Conservation (phyloP, 2,113 vertebrate species). For the Dolichotis patagonum region DNA sequence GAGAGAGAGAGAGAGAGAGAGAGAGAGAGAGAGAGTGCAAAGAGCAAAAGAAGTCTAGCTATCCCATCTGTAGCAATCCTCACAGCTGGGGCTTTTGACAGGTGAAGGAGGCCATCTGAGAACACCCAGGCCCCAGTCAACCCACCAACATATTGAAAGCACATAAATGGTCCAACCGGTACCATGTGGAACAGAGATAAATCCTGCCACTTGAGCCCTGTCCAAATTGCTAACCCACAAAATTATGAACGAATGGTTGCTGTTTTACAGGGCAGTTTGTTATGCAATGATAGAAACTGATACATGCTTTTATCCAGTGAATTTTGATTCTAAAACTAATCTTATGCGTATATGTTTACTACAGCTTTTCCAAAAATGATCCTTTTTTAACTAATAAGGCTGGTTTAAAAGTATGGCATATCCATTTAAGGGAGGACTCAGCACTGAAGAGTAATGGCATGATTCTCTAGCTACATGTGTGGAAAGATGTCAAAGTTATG, state of each 20-base stretch:
- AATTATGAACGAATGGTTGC: neutral
- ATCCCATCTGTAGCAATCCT: neutral
- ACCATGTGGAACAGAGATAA: neutral
- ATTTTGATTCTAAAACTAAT: constrained; percentile 33
- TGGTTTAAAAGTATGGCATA: neutral
- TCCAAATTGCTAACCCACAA: neutral
- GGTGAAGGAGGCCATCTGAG: neutral
- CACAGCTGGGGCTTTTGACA: neutral
- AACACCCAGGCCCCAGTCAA: neutral
- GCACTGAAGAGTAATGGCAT: neutral
- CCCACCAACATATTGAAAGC: neutral
- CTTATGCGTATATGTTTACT: neutral
- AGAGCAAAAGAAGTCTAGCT: neutral
- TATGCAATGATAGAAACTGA: neutral
- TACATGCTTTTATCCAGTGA: neutral
- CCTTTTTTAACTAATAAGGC: neutral
- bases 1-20: neutral
- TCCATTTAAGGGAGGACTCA: neutral
- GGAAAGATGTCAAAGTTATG: neutral
- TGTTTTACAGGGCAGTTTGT: neutral
- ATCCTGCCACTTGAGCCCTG: neutral
- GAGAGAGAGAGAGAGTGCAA: neutral
- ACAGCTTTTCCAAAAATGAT: constrained; percentile 4
- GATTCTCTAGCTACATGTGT: neutral
- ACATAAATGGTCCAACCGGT: neutral